Percentiles rank a stretch among this genome's conserved stretches.
Conservation (phyloP, 2,113 vertebrate genomes). For the Sula dactylatra region DNA sequence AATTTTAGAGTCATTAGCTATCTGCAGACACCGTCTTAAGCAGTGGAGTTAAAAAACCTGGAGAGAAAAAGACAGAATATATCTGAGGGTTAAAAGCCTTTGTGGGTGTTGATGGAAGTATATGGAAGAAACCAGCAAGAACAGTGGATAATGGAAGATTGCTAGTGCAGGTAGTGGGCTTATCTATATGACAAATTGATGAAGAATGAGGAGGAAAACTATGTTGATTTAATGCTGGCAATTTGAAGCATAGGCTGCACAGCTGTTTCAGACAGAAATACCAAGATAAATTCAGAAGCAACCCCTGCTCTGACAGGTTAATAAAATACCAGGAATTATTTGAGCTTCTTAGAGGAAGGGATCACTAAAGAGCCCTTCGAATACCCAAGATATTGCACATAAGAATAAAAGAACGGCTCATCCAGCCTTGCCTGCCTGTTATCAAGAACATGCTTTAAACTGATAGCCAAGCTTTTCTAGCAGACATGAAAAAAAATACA, state of each 20-base stretch:
- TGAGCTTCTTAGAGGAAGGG: conserved; percentile 59
- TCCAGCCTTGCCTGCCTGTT: conserved; percentile 10
- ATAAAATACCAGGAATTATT: conserved; percentile 69
- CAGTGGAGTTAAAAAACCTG: conserved; percentile 26
- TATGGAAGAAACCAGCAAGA: conserved; percentile 60
- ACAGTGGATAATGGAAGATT: conserved; percentile 66
- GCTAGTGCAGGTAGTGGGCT: conserved; percentile 58
- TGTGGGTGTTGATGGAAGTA: conserved; percentile 60
- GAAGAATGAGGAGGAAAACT: conserved; percentile 67
- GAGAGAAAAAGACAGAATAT: conserved; percentile 28
- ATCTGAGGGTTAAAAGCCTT: conserved; percentile 52
- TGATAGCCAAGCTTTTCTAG: conserved; percentile 18
- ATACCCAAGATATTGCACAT: conserved; percentile 53
- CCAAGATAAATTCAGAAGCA: conserved; percentile 71
- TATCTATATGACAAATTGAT: conserved; percentile 72
- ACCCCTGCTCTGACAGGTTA: conserved; percentile 67
- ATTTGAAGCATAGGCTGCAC: conserved; percentile 69
- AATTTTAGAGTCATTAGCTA: conserved; percentile 56
- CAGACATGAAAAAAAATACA: conserved; percentile 36
- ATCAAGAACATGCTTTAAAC: conserved; percentile 26
- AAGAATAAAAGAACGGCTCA: conserved; percentile 27
- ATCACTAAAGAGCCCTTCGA: conserved; percentile 57
- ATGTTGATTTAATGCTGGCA: conserved; percentile 69
- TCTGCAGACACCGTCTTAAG: conserved; percentile 8
- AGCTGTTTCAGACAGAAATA: conserved; percentile 71